These are phyloP conservation scores for Leistus spinibarbis DNA, from an alignment of 2,888 invertebrate species.

Conservation along the genomic window DNA sequence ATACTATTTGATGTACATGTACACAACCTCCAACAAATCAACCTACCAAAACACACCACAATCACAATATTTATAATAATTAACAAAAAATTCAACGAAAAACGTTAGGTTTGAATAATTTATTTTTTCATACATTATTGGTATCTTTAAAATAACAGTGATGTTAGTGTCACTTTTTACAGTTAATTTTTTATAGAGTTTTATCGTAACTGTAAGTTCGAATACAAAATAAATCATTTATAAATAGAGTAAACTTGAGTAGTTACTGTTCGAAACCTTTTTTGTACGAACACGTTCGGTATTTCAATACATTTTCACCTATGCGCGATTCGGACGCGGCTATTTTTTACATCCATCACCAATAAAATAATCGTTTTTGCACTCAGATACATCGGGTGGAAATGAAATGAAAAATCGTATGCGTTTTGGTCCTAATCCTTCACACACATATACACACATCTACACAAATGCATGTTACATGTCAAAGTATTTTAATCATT, in stretches of 20 bases:
- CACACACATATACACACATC: constrained; percentile 10
- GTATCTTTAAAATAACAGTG: constrained; percentile 12
- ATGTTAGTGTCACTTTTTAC: constrained; percentile 5
- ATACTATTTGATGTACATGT: background rate
- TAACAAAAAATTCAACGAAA: constrained; percentile 10
- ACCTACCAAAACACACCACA: background rate
- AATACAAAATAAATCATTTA: constrained; percentile 39
- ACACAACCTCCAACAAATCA: constrained; percentile 4
- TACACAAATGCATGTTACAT: background rate
- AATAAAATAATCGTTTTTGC: background rate
- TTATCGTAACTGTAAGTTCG: constrained; percentile 38
- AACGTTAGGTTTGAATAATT: constrained; percentile 24
- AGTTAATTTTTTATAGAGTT: constrained; percentile 38
- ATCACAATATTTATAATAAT: constrained; percentile 16
- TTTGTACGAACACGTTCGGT: constrained; percentile 3
- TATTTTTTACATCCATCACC: background rate
- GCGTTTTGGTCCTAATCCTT: background rate
- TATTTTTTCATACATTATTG: constrained; percentile 36
- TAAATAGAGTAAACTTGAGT: constrained; percentile 22
- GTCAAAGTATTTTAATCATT: background rate
- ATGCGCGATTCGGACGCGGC: background rate
- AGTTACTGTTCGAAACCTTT: constrained; percentile 18
- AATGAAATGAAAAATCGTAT: background rate
- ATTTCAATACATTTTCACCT: constrained; percentile 29
- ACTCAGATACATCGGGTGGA: background rate